Evolutionary conservation across 2,797 vertebrate genomes (phyloP).

Genomic region (Gadopsis bispinosus): DNA sequence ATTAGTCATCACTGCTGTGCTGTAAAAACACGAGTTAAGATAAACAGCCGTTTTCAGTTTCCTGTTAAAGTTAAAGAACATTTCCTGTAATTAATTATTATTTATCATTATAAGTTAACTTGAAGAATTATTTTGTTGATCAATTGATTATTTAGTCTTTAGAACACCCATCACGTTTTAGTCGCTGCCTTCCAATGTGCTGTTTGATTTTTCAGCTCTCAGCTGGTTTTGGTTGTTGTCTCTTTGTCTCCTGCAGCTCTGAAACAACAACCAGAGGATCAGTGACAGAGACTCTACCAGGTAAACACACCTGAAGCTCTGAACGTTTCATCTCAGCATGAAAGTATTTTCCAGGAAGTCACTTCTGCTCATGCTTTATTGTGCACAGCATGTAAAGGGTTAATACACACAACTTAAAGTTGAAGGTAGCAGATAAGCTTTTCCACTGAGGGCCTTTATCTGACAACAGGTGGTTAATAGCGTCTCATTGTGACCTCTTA

Average conservation of each 20-base stretch:
- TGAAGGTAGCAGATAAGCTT: neutral
- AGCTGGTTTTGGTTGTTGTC: neutral
- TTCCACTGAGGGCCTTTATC: neutral
- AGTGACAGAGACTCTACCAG: neutral
- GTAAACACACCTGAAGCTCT: constrained; percentile 33
- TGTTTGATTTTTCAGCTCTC: neutral
- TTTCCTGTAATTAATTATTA: neutral
- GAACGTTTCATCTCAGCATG: neutral
- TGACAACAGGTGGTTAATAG: neutral
- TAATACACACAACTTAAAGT: no score
- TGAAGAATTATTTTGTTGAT: neutral
- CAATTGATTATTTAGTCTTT: neutral
- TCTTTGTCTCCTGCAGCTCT: constrained; percentile 47
- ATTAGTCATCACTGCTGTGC: neutral
- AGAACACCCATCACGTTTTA: neutral
- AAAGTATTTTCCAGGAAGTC: neutral
- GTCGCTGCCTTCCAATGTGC: neutral
- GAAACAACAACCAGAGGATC: constrained; percentile 17
- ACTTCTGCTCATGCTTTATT: neutral
- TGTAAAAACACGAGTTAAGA: neutral
- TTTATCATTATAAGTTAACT: neutral
- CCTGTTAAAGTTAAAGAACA: neutral
- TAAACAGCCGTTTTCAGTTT: neutral
- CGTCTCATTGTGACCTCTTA: neutral
- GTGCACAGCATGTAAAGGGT: neutral